phyloP scores from a whole-genome alignment of 2,797 vertebrate species.

The Schizothorax lantsangensis region DNA sequence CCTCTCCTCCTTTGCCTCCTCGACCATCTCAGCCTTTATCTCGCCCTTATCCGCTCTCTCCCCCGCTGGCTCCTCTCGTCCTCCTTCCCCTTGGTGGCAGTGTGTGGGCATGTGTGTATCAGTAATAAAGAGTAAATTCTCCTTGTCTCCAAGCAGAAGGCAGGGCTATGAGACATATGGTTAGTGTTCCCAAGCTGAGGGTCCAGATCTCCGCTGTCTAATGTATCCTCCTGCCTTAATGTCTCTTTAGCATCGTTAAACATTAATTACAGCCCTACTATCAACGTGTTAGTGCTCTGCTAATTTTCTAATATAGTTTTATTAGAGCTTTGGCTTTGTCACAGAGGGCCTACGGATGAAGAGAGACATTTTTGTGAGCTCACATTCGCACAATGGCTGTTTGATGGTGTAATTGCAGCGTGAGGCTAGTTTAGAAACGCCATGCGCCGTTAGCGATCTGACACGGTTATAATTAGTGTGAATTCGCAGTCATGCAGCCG shows the following conservation, averaged over 20 bases:
- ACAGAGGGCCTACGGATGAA: conserved; percentile 36
- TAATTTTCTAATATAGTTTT: conserved; percentile 52
- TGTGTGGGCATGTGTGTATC: conserved; percentile 33
- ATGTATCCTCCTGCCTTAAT: conserved; percentile 47
- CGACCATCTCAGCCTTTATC: conserved; percentile 40
- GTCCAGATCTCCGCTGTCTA: conserved; percentile 48
- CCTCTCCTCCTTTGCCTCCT: conserved; percentile 45
- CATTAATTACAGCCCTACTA: conserved; percentile 59
- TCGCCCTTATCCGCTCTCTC: conserved; percentile 25
- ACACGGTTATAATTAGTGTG: conserved; percentile 58
- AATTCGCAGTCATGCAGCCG: conserved; percentile 25
- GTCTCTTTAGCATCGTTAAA: conserved; percentile 55
- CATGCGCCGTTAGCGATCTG: conserved; percentile 18
- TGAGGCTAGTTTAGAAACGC: conserved; percentile 32
- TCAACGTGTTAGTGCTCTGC: conserved; percentile 43
- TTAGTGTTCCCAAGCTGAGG: conserved; percentile 51
- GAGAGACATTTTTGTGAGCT: conserved; percentile 46
- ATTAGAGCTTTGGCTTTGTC: conserved; percentile 39
- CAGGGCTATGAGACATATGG: conserved; percentile 49
- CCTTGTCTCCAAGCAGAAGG: conserved; percentile 47
- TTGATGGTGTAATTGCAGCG: conserved; percentile 44
- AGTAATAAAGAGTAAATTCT: conserved; percentile 51
- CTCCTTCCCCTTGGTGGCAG: conserved; percentile 34
- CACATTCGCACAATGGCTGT: conserved; percentile 42
- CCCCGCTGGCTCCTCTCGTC: conserved; percentile 56